Evolutionary conservation across 2,888 invertebrate genomes (phyloP).

Genomic region (Atrina japonica): DNA sequence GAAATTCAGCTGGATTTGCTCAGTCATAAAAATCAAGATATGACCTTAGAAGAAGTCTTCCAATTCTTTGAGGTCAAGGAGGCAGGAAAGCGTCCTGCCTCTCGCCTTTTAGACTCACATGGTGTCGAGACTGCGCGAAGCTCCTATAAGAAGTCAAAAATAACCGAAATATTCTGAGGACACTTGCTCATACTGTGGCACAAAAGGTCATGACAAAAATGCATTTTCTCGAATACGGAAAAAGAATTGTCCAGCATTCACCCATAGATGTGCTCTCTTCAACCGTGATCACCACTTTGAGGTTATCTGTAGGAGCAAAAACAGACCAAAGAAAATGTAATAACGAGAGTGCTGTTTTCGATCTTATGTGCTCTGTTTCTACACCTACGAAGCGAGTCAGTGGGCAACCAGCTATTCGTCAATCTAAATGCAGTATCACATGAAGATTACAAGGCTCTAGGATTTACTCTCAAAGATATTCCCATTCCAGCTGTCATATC

Average conservation of each 20-base stretch:
- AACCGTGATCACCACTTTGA: too few species aligned
- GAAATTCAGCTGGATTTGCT: constrained; percentile 46
- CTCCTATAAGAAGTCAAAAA: constrained; percentile 36
- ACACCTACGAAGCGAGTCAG: too few species aligned
- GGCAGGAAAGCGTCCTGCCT: constrained; percentile 53
- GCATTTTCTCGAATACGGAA: too few species aligned
- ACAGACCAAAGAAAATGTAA: constrained; percentile 13
- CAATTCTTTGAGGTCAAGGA: constrained; percentile 58
- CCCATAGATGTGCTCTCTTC: too few species aligned
- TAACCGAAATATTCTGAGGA: constrained; percentile 10
- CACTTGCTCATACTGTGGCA: too few species aligned
- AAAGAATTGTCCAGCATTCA: too few species aligned
- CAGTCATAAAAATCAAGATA: constrained; percentile 46
- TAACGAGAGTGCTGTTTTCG: constrained; percentile 43
- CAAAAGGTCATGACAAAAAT: too few species aligned
- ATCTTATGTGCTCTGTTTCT: constrained; percentile 5
- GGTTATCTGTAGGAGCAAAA: constrained; percentile 27
- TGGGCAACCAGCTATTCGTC: too few species aligned
- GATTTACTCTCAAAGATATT: too few species aligned
- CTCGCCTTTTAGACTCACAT: constrained; percentile 44
- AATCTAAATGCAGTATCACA: too few species aligned
- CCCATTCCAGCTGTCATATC: constrained; percentile 1
- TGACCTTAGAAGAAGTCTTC: constrained; percentile 53
- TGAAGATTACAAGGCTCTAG: too few species aligned
- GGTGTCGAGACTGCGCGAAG: constrained; percentile 42